Evolutionary conservation across 64 coral and sea anemone species (phyloP).

Genomic region (Stylophora pistillata): DNA sequence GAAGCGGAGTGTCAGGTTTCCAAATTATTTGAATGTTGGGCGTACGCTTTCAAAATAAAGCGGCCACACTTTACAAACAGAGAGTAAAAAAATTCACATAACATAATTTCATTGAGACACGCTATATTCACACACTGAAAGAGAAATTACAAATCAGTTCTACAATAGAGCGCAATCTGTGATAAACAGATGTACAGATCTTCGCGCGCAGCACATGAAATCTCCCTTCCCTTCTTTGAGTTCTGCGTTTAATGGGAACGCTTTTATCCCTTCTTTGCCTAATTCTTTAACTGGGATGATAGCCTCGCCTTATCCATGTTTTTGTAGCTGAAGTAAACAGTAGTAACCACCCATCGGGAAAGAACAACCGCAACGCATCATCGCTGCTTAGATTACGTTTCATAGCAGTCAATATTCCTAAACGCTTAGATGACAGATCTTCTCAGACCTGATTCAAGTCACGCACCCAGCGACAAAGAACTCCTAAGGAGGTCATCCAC

Average conservation of each 20-base stretch:
- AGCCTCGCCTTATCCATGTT: constrained; percentile 19
- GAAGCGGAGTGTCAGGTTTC: constrained; percentile 29
- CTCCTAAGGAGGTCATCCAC: neutral
- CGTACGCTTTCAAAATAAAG: constrained; percentile 5
- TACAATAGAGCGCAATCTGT: neutral
- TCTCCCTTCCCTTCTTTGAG: neutral
- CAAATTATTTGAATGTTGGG: constrained; percentile 16
- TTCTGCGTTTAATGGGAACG: neutral
- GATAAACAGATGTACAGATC: neutral
- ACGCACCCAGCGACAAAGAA: neutral
- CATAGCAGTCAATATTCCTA: constrained; percentile 34
- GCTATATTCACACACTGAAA: neutral
- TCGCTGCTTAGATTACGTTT: constrained; percentile 8
- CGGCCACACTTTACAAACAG: neutral
- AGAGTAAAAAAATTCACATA: constrained; percentile 24
- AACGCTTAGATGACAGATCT: constrained; percentile 47
- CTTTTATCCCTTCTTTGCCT: neutral
- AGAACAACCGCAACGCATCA: constrained; percentile 12
- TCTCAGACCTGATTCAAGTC: constrained; percentile 2
- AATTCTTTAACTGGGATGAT: neutral
- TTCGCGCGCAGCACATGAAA: neutral
- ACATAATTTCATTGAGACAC: neutral
- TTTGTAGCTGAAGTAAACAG: constrained; percentile 32
- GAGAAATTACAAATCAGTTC: neutral
- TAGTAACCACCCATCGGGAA: constrained; percentile 26